These are phyloP conservation scores for Drosophila neonasuta DNA, from an alignment of 2,888 invertebrate species.

Conservation along the genomic window DNA sequence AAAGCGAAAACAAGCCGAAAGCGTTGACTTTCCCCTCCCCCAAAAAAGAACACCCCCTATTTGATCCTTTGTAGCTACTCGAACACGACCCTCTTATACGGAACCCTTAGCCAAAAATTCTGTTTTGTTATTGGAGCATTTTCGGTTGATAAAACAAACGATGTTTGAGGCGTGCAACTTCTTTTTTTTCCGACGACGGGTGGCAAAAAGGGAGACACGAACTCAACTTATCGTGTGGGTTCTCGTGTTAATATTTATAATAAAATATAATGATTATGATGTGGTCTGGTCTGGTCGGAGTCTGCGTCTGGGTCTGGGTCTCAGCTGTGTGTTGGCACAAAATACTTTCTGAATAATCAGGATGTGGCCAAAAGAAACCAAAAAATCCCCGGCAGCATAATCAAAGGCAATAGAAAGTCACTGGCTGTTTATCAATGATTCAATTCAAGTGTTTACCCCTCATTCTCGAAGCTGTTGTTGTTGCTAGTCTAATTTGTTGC, in stretches of 20 bases:
- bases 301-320: neutral
- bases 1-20: conserved; percentile 36
- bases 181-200: neutral
- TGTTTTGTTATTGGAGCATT: conserved; percentile 58
- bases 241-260: conserved; percentile 53
- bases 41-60: neutral
- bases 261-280: conserved; percentile 72
- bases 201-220: conserved; percentile 21
- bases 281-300: conserved; percentile 36
- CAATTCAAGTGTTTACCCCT: conserved; percentile 60
- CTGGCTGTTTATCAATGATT: conserved; percentile 65
- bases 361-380: conserved; percentile 9
- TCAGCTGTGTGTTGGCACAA: conserved; percentile 42
- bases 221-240: conserved; percentile 32
- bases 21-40: conserved; percentile 16
- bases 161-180: conserved; percentile 39
- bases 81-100: conserved; percentile 5
- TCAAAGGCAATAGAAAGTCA: conserved; percentile 48
- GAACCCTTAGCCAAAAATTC: conserved; percentile 29
- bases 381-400: conserved; percentile 31
- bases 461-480: conserved; percentile 7
- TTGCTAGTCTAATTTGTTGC: conserved; percentile 65
- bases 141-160: conserved; percentile 55
- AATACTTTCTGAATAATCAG: conserved; percentile 49
- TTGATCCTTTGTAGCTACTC: neutral